Evolutionary conservation across 2,888 invertebrate species (phyloP), one percentile per base, ranked within the genome.

Genomic region (Perizoma flavofasciatum): DNA sequence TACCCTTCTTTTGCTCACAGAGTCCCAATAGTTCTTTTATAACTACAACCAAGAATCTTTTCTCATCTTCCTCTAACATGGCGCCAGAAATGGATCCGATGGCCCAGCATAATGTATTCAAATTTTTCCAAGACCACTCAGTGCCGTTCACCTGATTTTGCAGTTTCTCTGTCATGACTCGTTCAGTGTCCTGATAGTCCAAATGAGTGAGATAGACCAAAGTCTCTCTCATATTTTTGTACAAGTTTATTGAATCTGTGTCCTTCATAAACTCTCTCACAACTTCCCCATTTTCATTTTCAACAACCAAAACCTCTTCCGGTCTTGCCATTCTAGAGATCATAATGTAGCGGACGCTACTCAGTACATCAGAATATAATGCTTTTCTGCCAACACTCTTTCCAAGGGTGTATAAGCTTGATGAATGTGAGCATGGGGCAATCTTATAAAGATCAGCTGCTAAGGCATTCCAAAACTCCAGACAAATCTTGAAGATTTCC

Each of bases 191-290:
- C 56, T 95, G 95, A 86, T 97, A 98, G 92, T 99, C 99, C 85
- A 99, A 95, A 94, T 99, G 99, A 41, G 99, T 99, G 68, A 99
- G 94, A 88, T 99, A 99, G 11, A 99, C 99, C 57, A 98, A 93
- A 8, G 98, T 98, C 88, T 99, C 99, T 68, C 99, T 94, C 99
- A 99, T 99, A 84, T 98, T 99, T 91, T 99, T 99, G 91, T 99
- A 99, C 82, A 99, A 93, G 92, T 98, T 99, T 76, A 99, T 99
- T 41, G 99, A 97, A 93, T 99, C 99, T 41, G 99, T 99, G 88
- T 99, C 99, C 90, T 99, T 99, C 98, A 99, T 99, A 84, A 99
- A 99, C 87, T 99, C 99, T 66, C 99, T 93, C 7, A 99, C 99
- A 63, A 99, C 98, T 92, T 99, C 99, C 44, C 99, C 99, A 88